Base-by-base conservation (phyloP, 2,797 vertebrate species). In the Mormyrops attenuatus region DNA sequence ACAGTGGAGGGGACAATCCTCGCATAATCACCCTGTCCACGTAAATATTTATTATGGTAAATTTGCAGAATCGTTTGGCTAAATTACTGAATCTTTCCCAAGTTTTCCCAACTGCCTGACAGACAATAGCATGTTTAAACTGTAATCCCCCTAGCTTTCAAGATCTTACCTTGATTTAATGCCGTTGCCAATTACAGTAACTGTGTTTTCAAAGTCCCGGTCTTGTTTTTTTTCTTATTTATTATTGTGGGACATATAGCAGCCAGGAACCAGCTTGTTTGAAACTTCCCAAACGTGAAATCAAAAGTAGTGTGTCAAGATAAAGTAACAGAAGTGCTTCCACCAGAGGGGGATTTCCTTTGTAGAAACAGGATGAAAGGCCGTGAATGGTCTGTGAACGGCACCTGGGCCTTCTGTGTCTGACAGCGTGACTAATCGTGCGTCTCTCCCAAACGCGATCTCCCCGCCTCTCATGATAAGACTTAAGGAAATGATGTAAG, bases 1-100 rank as follows among this genome's bases (percentile, higher is more conserved):
- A 89, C 91, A 90, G 90, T 92, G 88, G 90, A 91, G 93, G 92
- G 92, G 87, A 88, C 90, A 86, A 92, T 93, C 94, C 92, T 94
- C 93, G 93, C 92, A 93, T 90, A 94, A 93, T 94, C 91, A 13
- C 91, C 92, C 92, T 92, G 84, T 93, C 92, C 92, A 89, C 90
- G 89, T 94, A 96, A 96, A 96, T 96, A 95, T 96, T 96, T 96
- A 95, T 94, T 94, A 95, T 93, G 95, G 92, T 91, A 93, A 93
- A 95, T 96, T 95, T 94, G 91, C 92, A 15, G 17, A 90, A 50
- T 91, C 89, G 88, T 93, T 93, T 94, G 85, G 34, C 89, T 84
- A 88, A 91, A 91, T 91, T 92, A 92, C 92, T 84, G 91, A 90
- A 91, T 53, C 52, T 92, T 92, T 91, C 92, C 91, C 91, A 93